Conservation (phyloP, 2,888 invertebrate genomes). For the Athalia rosae region DNA sequence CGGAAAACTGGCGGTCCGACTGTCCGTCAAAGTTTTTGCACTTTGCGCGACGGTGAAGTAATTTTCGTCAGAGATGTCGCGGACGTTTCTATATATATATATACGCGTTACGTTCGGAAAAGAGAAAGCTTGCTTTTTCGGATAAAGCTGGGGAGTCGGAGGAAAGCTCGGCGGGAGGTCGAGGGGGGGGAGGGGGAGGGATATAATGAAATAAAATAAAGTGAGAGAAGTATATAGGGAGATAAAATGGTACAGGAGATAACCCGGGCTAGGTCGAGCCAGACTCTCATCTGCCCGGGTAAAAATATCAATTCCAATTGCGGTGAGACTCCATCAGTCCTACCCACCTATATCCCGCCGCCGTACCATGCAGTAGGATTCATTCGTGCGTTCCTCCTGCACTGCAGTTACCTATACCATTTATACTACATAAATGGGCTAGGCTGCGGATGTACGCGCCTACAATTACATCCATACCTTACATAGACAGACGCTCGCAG, state of each 20-base stretch:
- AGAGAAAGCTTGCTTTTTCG: not conserved
- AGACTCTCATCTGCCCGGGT: conserved; percentile 42
- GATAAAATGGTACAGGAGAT: not conserved
- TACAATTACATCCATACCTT: too few relatives aligned
- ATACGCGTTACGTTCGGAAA: not conserved
- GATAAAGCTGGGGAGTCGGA: not conserved
- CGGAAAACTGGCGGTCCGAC: not conserved
- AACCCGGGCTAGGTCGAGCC: not conserved
- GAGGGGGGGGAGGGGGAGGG: not conserved
- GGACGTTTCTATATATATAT: not conserved
- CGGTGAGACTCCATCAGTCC: conserved; percentile 62
- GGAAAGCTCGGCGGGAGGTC: not conserved
- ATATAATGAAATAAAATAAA: too few relatives aligned
- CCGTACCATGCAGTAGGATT: not conserved
- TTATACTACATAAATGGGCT: not conserved
- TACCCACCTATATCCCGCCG: conserved; percentile 11
- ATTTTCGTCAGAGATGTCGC: conserved; percentile 13
- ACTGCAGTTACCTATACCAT: not conserved
- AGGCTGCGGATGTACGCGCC: too few relatives aligned
- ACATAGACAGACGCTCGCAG: too few relatives aligned
- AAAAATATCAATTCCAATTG: conserved; percentile 67
- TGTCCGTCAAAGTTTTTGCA: conserved; percentile 6
- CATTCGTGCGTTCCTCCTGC: conserved; percentile 20
- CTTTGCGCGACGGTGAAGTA: conserved; percentile 14
- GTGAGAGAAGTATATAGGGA: too few relatives aligned